Base-by-base conservation (phyloP, 2,797 vertebrate genomes). In the Antennarius maculatus region DNA sequence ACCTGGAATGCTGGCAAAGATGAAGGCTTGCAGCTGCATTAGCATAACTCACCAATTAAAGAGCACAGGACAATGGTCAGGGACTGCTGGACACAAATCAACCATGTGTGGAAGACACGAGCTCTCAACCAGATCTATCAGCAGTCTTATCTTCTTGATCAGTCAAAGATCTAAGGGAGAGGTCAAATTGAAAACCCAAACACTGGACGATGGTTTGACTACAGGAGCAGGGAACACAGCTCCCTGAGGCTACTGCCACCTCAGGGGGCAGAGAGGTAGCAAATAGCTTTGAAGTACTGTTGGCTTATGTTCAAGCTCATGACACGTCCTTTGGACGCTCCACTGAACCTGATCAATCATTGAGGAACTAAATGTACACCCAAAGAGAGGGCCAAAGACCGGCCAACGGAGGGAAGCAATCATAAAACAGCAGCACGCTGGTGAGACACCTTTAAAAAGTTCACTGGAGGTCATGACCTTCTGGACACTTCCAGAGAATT, bases 301-400 rank as follows among this genome's bases (percentile, higher is more conserved):
- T 48, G 89, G 86, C 91, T 88, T 85, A 85, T 85, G 84, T 92
- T 91, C 84, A 79, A 85, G 69, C 88, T 83, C 82, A 68, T 60
- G 84, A 82, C 77, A 84, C 74, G 86, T 89, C 80, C 79, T 86
- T 76, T 77, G 75, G 75, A 91, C 64, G 88, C 90, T 89, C 84
- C 77, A 81, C 31, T 93, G 86, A 92, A 88, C 91, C 79, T 82
- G 88, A 92, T 87, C 86, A 88, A 86, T 86, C 86, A 81, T 82
- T 86, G 59, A 65, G 77, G 81, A 89, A 89, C 89, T 92, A 89
- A 93, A 93, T 90, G 88, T 89, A 89, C 85, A 93, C 92, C 90
- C 76, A 80, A 75, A 69, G 74, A 81, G 58, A 83, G 68, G 69
- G 58, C 78, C 54, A 56, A 60, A 76, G 63, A 75, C 54, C 42